These are phyloP conservation scores for Hoplostethus mediterraneus DNA, from an alignment of 2,797 vertebrate genomes.

Conservation along the genomic window DNA sequence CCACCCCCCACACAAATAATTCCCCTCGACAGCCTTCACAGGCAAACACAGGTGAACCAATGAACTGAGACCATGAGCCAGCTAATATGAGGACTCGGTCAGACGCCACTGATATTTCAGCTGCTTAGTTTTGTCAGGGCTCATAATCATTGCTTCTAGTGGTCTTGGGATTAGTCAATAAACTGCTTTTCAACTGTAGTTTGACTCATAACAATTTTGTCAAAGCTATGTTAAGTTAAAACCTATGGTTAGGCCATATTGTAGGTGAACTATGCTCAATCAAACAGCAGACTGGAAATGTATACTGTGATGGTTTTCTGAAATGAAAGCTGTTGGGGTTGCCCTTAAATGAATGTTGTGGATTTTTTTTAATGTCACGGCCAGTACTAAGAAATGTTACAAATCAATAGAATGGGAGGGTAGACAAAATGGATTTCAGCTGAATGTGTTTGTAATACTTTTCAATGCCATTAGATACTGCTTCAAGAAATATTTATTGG, in stretches of 20 bases:
- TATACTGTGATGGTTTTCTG: conserved; percentile 67
- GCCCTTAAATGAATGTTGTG: conserved; percentile 61
- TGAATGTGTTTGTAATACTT: conserved; percentile 69
- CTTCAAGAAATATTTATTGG: conserved; percentile 57
- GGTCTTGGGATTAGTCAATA: conserved; percentile 37
- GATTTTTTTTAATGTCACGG: conserved; percentile 57
- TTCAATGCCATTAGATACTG: conserved; percentile 54
- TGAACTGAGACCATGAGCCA: conserved; percentile 64
- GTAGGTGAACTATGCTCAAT: conserved; percentile 45
- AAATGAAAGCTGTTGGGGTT: conserved; percentile 53
- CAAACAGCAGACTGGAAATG: conserved; percentile 51
- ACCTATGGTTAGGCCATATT: conserved; percentile 44
- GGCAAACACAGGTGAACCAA: conserved; percentile 85
- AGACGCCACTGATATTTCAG: conserved; percentile 32
- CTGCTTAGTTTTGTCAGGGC: conserved; percentile 37
- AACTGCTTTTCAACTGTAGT: conserved; percentile 55
- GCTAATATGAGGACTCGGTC: conserved; percentile 32
- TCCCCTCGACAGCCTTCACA: conserved; percentile 79
- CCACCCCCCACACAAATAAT: conserved; percentile 65
- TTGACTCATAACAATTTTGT: conserved; percentile 45
- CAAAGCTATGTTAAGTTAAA: conserved; percentile 39
- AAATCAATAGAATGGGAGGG: conserved; percentile 47
- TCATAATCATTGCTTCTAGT: conserved; percentile 48
- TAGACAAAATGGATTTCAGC: conserved; percentile 53
- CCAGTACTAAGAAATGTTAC: conserved; percentile 76